Evolutionary conservation across 2,113 vertebrate genomes (phyloP), one percentile per base, ranked within the genome.

Genomic region (Bungarus multicinctus): DNA sequence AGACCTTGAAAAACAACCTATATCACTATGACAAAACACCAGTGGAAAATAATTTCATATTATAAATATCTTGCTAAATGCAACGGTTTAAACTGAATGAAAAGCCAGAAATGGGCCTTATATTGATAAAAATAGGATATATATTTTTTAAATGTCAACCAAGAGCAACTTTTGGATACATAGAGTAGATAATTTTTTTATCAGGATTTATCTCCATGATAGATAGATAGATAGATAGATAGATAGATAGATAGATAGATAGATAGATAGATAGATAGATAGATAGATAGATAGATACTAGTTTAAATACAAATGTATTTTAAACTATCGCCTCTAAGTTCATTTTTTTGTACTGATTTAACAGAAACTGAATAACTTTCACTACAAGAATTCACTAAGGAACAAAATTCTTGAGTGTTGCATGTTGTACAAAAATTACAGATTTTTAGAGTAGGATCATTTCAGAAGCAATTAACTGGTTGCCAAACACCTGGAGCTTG

Each of bases 391-490:
- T 95, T 97, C 95, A 96, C 92, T 90, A 96, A 97, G 94, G 95
- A 96, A 96, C 97, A 96, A 89, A 90, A 97, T 95, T 96, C 87
- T 95, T 39, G 91, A 95, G 95, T 97, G 95, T 95, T 95, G 94
- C 90, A 89, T 94, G 95, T 95, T 96, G 87, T 95, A 95, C 94
- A 96, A 96, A 96, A 97, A 96, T 96, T 95, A 95, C 95, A 97
- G 97, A 93, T 94, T 97, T 95, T 95, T 94, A 95, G 95, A 96
- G 96, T 94, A 94, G 96, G 85, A 94, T 95, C 95, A 96, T 95
- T 97, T 97, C 96, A 96, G 97, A 97, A 97, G 95, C 95, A 98
- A 97, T 98, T 97, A 97, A 97, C 96, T 96, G 95, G 96, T 98
- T 96, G 96, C 94, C 97, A 95, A 97, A 97, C 94, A 97, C 97